Evolutionary conservation across 2,888 invertebrate genomes (phyloP).

Genomic region (Nowickia ferox): DNA sequence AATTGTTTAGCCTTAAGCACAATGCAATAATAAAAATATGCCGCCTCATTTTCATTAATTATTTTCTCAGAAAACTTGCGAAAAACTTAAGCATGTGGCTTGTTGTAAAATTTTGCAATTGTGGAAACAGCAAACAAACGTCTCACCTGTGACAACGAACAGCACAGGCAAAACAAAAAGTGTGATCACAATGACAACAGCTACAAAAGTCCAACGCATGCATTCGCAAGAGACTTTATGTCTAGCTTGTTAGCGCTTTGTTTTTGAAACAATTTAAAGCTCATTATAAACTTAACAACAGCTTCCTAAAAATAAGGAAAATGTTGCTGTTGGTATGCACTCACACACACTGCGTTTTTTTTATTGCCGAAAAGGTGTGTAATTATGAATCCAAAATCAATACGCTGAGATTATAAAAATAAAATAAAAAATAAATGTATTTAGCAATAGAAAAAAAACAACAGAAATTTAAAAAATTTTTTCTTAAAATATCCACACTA

Average conservation of each 20-base stretch:
- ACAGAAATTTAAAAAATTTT: too few species aligned
- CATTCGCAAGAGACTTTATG: conserved; percentile 45
- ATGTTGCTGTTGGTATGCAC: conserved; percentile 36
- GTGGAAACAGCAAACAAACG: conserved; percentile 4
- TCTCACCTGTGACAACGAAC: conserved; percentile 54
- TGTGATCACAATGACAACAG: conserved; percentile 14
- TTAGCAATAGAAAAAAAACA: too few species aligned
- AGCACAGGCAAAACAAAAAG: conserved; percentile 7
- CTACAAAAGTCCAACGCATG: conserved; percentile 17
- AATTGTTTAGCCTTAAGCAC: conserved; percentile 4
- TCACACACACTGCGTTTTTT: conserved; percentile 21
- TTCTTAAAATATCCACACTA: too few species aligned
- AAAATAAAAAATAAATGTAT: neutral
- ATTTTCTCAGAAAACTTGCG: conserved; percentile 44
- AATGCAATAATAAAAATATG: conserved; percentile 32
- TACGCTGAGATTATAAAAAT: neutral
- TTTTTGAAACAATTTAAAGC: conserved; percentile 40
- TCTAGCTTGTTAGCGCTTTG: conserved; percentile 55
- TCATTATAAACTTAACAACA: conserved; percentile 62
- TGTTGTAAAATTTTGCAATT: conserved; percentile 40
- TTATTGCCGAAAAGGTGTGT: too few species aligned
- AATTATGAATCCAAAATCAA: too few species aligned
- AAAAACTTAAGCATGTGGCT: neutral
- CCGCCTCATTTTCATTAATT: conserved; percentile 41
- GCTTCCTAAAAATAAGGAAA: conserved; percentile 65